phyloP scores from a whole-genome alignment of 2,797 vertebrate genomes.

The Enteromius fasciolatus region DNA sequence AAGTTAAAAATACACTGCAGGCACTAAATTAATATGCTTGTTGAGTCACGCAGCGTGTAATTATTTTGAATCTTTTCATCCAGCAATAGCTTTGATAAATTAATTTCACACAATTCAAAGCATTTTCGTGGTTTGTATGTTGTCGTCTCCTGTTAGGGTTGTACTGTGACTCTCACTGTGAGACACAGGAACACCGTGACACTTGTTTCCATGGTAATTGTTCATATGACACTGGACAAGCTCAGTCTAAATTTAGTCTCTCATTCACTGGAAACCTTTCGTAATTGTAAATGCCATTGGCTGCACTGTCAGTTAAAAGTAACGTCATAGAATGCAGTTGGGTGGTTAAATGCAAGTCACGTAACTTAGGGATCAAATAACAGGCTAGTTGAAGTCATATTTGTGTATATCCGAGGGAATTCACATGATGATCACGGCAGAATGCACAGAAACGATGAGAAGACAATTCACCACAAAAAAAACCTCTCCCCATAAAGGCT shows the following conservation, averaged over 20 bases:
- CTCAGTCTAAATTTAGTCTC: slow-evolving; percentile 57
- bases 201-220: slow-evolving; percentile 64
- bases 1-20: background rate
- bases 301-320: background rate
- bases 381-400: background rate
- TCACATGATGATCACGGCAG: background rate
- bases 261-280: slow-evolving; percentile 17
- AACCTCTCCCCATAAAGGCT: background rate
- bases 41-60: background rate
- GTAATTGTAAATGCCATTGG: slow-evolving; percentile 14
- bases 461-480: background rate
- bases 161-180: slow-evolving; percentile 21
- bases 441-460: background rate
- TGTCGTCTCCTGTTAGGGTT: slow-evolving; percentile 18
- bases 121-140: background rate
- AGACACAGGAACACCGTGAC: slow-evolving; percentile 45
- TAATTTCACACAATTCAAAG: background rate
- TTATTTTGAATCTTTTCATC: background rate
- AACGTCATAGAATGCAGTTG: background rate
- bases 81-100: background rate
- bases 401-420: background rate
- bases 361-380: background rate
- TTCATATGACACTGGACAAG: slow-evolving; percentile 55
- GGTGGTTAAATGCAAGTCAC: background rate
- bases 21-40: background rate